These are phyloP conservation scores for Microplitis manilae DNA, from an alignment of 2,888 invertebrate species.

Conservation along the genomic window DNA sequence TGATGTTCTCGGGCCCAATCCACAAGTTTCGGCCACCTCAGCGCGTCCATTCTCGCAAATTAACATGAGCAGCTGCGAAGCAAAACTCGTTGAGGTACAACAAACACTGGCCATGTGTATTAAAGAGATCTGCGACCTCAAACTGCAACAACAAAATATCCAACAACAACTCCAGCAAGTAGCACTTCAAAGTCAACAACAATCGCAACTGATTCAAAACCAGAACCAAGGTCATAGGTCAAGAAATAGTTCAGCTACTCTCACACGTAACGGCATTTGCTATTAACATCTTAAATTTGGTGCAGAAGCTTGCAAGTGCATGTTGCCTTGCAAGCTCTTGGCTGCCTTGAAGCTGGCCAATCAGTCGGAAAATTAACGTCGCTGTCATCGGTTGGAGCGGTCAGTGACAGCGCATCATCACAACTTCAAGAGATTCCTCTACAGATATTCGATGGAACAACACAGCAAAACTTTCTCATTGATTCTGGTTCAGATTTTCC, in stretches of 20 bases:
- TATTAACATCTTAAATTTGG: neutral
- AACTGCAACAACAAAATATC: no score
- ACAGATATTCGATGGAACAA: slow-evolving; percentile 35
- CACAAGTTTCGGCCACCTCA: neutral
- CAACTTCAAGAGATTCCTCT: slow-evolving; percentile 30
- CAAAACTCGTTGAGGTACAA: no score
- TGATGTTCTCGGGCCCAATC: no score
- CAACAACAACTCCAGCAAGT: no score
- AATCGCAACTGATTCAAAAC: no score
- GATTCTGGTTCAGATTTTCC: slow-evolving; percentile 49
- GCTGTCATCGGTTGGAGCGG: slow-evolving; percentile 28
- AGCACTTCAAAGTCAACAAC: no score
- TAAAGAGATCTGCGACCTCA: no score
- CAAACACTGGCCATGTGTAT: no score
- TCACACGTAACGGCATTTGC: neutral
- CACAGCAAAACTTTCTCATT: slow-evolving; percentile 34
- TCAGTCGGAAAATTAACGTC: slow-evolving; percentile 36
- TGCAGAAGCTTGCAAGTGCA: neutral
- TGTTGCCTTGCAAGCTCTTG: neutral
- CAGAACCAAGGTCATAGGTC: neutral
- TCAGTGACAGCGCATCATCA: slow-evolving; percentile 31
- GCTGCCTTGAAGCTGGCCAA: neutral
- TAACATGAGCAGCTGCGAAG: no score
- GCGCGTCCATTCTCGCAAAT: no score
- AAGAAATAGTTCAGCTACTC: neutral